Evolutionary conservation across 2,113 vertebrate species (phyloP).

Genomic region (Brachypodius melanocephalos): DNA sequence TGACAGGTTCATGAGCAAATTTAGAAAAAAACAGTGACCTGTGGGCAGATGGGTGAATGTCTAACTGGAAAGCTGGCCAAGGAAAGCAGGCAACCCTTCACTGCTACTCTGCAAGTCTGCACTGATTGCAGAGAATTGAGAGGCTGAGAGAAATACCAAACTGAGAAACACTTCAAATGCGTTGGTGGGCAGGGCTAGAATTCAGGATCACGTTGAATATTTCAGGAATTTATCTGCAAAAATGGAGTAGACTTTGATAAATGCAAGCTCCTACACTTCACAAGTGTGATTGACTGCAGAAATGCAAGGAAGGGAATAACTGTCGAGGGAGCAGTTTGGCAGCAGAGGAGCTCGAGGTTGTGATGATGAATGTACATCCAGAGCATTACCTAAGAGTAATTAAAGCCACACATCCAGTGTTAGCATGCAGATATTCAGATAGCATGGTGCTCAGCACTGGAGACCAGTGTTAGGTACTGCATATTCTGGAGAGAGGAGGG

Average conservation of each 20-base stretch:
- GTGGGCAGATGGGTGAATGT: background rate
- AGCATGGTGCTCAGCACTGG: background rate
- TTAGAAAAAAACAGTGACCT: background rate
- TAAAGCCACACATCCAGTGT: background rate
- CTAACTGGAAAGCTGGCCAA: background rate
- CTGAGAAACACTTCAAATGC: background rate
- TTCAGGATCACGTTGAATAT: background rate
- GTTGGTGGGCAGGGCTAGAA: background rate
- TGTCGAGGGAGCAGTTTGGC: background rate
- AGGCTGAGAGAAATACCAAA: background rate
- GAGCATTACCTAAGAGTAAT: background rate
- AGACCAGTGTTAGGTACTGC: accelerated
- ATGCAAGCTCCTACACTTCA: background rate
- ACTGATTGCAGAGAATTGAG: background rate
- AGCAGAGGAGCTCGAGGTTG: background rate
- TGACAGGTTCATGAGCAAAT: background rate
- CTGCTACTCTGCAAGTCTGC: background rate
- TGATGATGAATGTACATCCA: background rate
- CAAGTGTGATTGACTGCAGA: background rate
- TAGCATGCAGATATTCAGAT: background rate
- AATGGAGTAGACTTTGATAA: background rate
- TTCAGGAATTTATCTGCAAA: background rate
- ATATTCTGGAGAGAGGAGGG: background rate
- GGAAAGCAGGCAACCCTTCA: background rate
- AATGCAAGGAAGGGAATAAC: background rate